Conservation (phyloP, 2,888 invertebrate genomes). For the Pterostichus madidus region DNA sequence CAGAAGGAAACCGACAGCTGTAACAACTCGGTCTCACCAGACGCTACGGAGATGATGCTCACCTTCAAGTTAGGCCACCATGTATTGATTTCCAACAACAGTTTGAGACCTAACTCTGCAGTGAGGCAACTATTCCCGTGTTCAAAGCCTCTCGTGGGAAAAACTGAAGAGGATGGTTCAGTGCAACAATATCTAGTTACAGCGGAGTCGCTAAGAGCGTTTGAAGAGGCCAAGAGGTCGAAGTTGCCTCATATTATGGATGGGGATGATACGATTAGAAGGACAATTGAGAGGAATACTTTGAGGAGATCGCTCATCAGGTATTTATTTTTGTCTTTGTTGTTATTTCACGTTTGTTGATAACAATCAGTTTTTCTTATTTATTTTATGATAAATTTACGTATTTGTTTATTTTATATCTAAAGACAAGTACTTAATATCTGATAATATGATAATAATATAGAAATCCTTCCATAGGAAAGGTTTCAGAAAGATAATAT, state of each 20-base stretch:
- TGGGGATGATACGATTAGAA: slow-evolving; percentile 84
- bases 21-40: slow-evolving; percentile 72
- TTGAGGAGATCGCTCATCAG: slow-evolving; percentile 88
- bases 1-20: slow-evolving; percentile 69
- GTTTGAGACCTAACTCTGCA: slow-evolving; percentile 87
- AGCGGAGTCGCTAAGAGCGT: slow-evolving; percentile 86
- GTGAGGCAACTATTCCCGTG: slow-evolving; percentile 90
- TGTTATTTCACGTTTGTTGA: too few relatives aligned
- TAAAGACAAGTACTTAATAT: too few relatives aligned
- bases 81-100: slow-evolving; percentile 80
- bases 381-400: too few relatives aligned
- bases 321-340: slow-evolving; percentile 74
- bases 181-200: slow-evolving; percentile 82
- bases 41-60: slow-evolving; percentile 78
- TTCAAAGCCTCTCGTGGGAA: slow-evolving; percentile 81
- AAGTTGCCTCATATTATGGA: slow-evolving; percentile 77
- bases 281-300: slow-evolving; percentile 91
- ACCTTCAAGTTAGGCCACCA: slow-evolving; percentile 81
- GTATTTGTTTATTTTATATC: too few relatives aligned
- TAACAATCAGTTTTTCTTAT: too few relatives aligned
- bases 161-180: slow-evolving; percentile 75
- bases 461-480: too few relatives aligned
- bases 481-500: too few relatives aligned
- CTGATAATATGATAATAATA: too few relatives aligned
- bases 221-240: slow-evolving; percentile 83